Base-by-base conservation (phyloP, 2,888 invertebrate genomes). In the Drosophila cognata region DNA sequence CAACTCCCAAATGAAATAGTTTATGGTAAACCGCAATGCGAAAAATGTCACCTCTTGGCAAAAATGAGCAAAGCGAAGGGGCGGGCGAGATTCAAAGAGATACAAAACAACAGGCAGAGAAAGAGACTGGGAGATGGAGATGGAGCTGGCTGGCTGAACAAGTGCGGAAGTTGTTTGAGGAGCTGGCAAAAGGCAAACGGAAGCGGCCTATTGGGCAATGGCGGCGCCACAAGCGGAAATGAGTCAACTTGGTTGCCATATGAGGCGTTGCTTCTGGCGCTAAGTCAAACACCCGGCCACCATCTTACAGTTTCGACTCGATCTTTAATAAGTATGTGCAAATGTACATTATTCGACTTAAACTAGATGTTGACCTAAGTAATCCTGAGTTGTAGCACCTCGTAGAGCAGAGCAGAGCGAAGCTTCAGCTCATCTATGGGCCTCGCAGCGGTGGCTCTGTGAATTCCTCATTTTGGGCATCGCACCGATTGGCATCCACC, bases 401-500 rank as follows among this genome's bases (percentile, higher is more conserved):
- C 50, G 59, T 63, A 33, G 61, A 66, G 25, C 25, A 21, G 21
- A 46, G 13, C 4, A 38, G n/a, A 28, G 43, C 13, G 13, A n/a
- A 18, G 8, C 28, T 55, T 29, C 38, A 48, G 21, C 18, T 11
- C 21, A 28, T 65, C 63, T 90, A 93, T 51, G 93, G 93, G 3
- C 93, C 93, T 33, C 91, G 82, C 28, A 94, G 93, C 41, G 94
- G 93, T 31, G 95, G 95, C 72, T 94, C 94, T 4, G 93, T 93
- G 81, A 94, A 96, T 70, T 92, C 92, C 3, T 93, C 92, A 91
- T 95, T 94, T 56, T 94, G 93, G 2, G 94, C 93, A 70, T 92
- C 92, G 79, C 96, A 96, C 67, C 94, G 94, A 59, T 94, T 94
- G 28, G 91, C 92, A 51, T 94, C 93, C 92, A 94, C 94, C 77